Evolutionary conservation across 2,888 invertebrate genomes (phyloP).

Genomic region (Stenotaenia linearis): DNA sequence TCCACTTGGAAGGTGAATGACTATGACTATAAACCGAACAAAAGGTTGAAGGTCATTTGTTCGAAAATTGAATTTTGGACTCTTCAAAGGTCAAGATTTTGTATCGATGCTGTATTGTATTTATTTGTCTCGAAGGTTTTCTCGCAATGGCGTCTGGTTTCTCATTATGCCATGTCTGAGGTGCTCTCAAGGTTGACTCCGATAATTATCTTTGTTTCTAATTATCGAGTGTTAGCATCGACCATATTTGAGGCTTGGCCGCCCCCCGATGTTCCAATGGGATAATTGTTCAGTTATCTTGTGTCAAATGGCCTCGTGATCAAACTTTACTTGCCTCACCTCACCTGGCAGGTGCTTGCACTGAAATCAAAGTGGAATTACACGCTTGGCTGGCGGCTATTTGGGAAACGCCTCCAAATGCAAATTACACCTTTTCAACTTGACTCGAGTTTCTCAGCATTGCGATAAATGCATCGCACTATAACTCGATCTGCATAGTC

Average conservation of each 20-base stretch:
- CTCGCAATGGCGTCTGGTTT: background rate
- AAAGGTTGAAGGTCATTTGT: background rate
- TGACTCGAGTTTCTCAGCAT: slow-evolving; percentile 1
- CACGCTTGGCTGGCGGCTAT: slow-evolving; percentile 14
- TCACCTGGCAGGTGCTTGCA: slow-evolving; percentile 19
- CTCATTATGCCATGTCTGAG: background rate
- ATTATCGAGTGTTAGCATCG: background rate
- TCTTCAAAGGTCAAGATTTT: background rate
- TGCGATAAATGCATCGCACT: slow-evolving; percentile 19
- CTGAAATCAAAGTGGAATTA: slow-evolving; percentile 19
- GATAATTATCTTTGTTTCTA: background rate
- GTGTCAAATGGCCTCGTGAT: background rate
- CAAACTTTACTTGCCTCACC: slow-evolving; percentile 13
- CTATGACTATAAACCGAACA: background rate
- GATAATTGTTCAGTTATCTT: background rate
- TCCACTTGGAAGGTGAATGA: background rate
- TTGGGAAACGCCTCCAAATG: slow-evolving; percentile 19
- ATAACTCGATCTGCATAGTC: slow-evolving; percentile 6
- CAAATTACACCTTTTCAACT: slow-evolving; percentile 19
- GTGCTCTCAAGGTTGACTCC: background rate
- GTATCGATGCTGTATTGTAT: background rate
- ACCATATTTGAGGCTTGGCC: background rate
- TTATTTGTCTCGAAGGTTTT: background rate
- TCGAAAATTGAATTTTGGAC: background rate
- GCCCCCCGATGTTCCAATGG: background rate